Evolutionary conservation across 2,888 invertebrate species (phyloP).

Genomic region (Teleogryllus oceanicus): DNA sequence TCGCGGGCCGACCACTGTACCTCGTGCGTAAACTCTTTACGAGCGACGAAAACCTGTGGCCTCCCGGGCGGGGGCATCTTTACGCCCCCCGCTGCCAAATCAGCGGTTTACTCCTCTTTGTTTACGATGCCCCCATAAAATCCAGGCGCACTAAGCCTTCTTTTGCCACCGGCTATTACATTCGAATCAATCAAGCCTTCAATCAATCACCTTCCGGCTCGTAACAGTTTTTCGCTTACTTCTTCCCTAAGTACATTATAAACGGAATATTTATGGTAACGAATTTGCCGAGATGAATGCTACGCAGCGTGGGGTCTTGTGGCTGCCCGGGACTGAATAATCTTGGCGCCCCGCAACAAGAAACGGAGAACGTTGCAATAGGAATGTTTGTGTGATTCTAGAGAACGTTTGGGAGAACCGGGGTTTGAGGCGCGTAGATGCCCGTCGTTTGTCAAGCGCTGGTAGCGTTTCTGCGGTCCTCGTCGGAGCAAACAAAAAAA

Average conservation of each 20-base stretch:
- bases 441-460: too few species aligned
- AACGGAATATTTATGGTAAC: conserved; percentile 18
- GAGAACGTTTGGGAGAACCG: too few species aligned
- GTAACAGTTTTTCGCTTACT: not conserved
- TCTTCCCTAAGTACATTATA: not conserved
- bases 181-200: conserved; percentile 3
- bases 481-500: too few species aligned
- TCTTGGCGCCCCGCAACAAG: too few species aligned
- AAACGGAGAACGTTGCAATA: too few species aligned
- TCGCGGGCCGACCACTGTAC: too few species aligned
- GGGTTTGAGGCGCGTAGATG: too few species aligned
- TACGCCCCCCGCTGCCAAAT: conserved; percentile 2
- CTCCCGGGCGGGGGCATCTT: not conserved
- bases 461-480: too few species aligned
- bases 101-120: conserved; percentile 18
- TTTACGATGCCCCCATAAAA: not conserved
- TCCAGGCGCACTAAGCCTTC: not conserved
- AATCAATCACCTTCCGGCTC: not conserved
- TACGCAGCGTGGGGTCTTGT: not conserved
- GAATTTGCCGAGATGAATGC: conserved; percentile 2
- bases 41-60: not conserved
- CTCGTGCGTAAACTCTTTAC: too few species aligned
- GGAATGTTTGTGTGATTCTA: too few species aligned
- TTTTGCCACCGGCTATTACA: not conserved
- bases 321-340: too few species aligned